Evolutionary conservation across 2,888 invertebrate genomes (phyloP).

Genomic region (Pollenia griseotomentosa): DNA sequence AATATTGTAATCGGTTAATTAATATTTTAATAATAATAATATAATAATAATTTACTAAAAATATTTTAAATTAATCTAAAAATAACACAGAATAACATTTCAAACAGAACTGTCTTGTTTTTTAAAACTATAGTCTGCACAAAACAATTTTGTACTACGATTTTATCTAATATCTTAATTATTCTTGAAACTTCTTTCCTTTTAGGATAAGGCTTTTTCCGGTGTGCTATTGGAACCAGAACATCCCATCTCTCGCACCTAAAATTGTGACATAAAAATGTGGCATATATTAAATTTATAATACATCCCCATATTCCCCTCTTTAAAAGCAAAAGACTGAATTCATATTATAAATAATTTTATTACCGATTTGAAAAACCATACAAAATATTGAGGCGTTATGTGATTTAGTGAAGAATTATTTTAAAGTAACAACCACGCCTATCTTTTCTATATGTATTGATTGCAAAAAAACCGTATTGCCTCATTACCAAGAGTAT

Average conservation of each 20-base stretch:
- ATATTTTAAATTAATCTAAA: no score
- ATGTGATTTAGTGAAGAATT: not conserved
- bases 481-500: slow-evolving; percentile 22
- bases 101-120: no score
- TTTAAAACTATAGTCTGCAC: no score
- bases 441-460: not conserved
- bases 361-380: not conserved
- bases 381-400: not conserved
- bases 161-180: no score
- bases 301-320: slow-evolving; percentile 7
- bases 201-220: slow-evolving; percentile 31
- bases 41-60: no score
- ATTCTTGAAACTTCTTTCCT: not conserved
- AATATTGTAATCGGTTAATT: no score
- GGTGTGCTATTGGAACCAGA: not conserved
- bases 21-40: no score
- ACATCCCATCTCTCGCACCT: not conserved
- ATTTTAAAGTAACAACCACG: not conserved
- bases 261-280: not conserved
- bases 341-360: slow-evolving; percentile 31
- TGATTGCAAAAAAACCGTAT: slow-evolving; percentile 20
- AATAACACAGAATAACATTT: no score
- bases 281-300: not conserved
- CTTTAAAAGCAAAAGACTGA: slow-evolving; percentile 55
- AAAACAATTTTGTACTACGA: no score